phyloP scores from a whole-genome alignment of 2,888 invertebrate genomes.

The Drepana falcataria region DNA sequence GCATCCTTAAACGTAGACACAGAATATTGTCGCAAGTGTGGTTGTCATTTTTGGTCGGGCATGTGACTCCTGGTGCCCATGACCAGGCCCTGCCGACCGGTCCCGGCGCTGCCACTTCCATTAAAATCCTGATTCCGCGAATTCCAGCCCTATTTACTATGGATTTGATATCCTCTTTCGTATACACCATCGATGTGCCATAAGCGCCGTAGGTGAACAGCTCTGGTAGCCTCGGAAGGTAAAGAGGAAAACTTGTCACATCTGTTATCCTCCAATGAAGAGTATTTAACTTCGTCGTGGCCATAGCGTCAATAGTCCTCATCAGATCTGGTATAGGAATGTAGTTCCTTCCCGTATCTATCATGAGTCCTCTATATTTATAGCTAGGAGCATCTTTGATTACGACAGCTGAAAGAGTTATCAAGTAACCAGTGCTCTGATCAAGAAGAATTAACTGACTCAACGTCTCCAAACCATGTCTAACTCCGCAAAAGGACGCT shows the following conservation, averaged over 20 bases:
- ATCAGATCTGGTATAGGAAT: conserved; percentile 85
- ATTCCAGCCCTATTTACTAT: conserved; percentile 86
- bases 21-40: conserved; percentile 83
- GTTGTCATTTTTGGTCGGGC: conserved; percentile 34
- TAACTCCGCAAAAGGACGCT: conserved; percentile 84
- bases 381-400: conserved; percentile 87
- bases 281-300: conserved; percentile 90
- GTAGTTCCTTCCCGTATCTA: conserved; percentile 94
- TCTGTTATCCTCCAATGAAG: conserved; percentile 95
- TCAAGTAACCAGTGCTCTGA: conserved; percentile 79
- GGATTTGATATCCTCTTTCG: conserved; percentile 81
- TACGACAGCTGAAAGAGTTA: conserved; percentile 79
- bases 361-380: conserved; percentile 89
- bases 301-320: conserved; percentile 90
- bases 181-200: conserved; percentile 84
- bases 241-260: conserved; percentile 92
- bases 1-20: conserved; percentile 85
- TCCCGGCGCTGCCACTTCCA: conserved; percentile 93
- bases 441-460: conserved; percentile 87
- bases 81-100: conserved; percentile 92
- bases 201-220: conserved; percentile 89
- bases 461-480: conserved; percentile 86
- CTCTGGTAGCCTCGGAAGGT: conserved; percentile 83
- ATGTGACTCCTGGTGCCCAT: conserved; percentile 81
- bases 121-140: conserved; percentile 89